A percentile compares a stretch with the other conserved stretches of the same genome.
These are phyloP conservation scores for Choloepus hoffmanni DNA, from an alignment of 2,113 vertebrate genomes.

Conservation along the genomic window DNA sequence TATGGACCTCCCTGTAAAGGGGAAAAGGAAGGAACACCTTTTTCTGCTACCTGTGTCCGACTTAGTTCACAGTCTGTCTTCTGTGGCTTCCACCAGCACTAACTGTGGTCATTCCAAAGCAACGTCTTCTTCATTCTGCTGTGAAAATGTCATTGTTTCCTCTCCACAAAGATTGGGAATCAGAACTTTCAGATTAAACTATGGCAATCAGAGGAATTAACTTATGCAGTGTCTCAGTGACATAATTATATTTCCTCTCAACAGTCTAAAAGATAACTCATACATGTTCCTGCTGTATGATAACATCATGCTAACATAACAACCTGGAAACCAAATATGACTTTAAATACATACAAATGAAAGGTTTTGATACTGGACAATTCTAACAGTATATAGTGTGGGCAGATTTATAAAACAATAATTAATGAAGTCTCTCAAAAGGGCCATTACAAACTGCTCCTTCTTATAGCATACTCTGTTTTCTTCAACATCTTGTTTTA, in stretches of 20 bases:
- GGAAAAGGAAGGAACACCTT: not conserved
- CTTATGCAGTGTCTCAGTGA: constrained; percentile 58
- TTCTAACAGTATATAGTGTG: not conserved
- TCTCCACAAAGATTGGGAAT: constrained; percentile 48
- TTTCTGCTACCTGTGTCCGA: not conserved
- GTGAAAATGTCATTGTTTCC: constrained; percentile 35
- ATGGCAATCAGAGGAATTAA: constrained; percentile 67
- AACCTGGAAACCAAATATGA: not conserved
- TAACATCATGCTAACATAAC: constrained; percentile 59
- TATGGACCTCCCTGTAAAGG: not conserved
- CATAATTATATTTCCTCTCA: constrained; percentile 64
- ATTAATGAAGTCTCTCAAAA: not conserved
- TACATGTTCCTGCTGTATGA: not conserved
- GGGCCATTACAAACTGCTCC: not conserved
- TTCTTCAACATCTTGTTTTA: not conserved
- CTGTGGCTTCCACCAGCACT: not conserved
- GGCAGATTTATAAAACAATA: not conserved
- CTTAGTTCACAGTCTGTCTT: not conserved
- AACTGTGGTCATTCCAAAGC: constrained; percentile 2
- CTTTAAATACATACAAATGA: constrained; percentile 29
- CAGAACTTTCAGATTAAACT: constrained; percentile 57
- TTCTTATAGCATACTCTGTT: not conserved
- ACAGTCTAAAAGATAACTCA: constrained; percentile 52
- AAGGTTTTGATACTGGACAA: not conserved
- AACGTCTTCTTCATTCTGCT: constrained; percentile 50